Base-by-base conservation (phyloP, 2,113 vertebrate species). In the Rhagologus leucostigma region DNA sequence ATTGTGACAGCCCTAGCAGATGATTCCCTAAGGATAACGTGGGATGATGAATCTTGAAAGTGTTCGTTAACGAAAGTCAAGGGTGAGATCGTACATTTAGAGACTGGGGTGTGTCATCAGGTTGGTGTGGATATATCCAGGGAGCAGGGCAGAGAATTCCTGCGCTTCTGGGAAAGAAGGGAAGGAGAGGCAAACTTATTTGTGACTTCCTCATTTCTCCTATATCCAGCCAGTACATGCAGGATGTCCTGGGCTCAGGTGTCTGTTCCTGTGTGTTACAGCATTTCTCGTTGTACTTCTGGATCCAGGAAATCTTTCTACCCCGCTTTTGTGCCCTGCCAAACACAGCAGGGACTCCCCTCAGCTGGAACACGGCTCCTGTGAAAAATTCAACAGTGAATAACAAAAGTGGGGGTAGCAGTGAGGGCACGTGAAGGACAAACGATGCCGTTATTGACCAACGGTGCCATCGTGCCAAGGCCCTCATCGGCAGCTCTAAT, bases 401-500 rank as follows among this genome's bases (percentile, higher is more conserved):
- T 41, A 77, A 57, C 39, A 74, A 30, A 74, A 17, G 15, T 70
- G 73, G 39, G 82, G 62, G 78, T 0, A 79, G 82, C 35, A 14
- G 32, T 2, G 26, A 57, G 95, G 88, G 85, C 75, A 15, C 11
- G 1, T 52, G 95, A 92, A 94, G 96, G 95, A 63, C 93, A 56
- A 67, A 21, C 2, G 23, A 3, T 30, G 65, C 80, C 0, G 11
- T 30, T 94, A 93, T 78, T 63, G 89, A 95, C 32, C 77, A 16
- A 3, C 0, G 3, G 62, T 95, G 91, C 93, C 65, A 21, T 62
- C 2, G 1, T 60, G 71, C 87, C 78, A 8, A 18, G 71, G 59
- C 47, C 55, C 89, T 63, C 46, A 93, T 94, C 3, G 50, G 93
- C 95, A 93, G 63, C 33, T 86, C 79, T 70, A 63, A 93, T 94